phyloP scores from a whole-genome alignment of 2,888 invertebrate genomes.

The Thymelicus lineola region DNA sequence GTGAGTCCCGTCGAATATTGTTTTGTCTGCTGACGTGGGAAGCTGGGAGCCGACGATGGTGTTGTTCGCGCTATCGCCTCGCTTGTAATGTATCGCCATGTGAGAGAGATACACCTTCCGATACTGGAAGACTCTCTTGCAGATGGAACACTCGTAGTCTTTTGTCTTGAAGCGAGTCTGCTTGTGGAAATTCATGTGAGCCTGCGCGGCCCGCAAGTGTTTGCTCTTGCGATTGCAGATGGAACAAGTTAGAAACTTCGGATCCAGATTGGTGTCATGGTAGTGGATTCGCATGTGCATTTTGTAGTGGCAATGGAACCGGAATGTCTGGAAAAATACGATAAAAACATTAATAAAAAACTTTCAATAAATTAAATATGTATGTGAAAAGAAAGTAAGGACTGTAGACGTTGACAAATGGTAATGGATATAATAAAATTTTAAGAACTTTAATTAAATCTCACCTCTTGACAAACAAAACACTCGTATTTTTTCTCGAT shows the following conservation, averaged over 20 bases:
- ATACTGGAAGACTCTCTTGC: conserved; percentile 75
- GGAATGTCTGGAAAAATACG: conserved; percentile 67
- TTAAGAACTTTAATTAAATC: conserved; percentile 26
- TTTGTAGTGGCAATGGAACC: conserved; percentile 75
- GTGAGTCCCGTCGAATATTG: conserved; percentile 60
- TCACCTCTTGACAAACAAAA: conserved; percentile 77
- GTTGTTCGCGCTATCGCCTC: conserved; percentile 72
- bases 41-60: conserved; percentile 62
- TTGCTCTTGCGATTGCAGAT: conserved; percentile 78
- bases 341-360: conserved; percentile 7
- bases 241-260: conserved; percentile 69
- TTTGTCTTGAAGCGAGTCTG: conserved; percentile 78
- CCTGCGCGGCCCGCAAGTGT: conserved; percentile 76
- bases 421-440: too few relatives aligned
- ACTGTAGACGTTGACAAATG: too few relatives aligned
- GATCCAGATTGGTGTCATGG: conserved; percentile 70
- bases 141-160: conserved; percentile 80
- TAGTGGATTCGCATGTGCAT: conserved; percentile 79
- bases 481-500: conserved; percentile 71
- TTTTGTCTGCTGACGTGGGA: conserved; percentile 53
- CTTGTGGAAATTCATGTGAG: conserved; percentile 79
- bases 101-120: conserved; percentile 76
- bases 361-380: too few relatives aligned
- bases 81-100: conserved; percentile 78
- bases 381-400: too few relatives aligned